A percentile compares a stretch with the other conserved stretches of the same genome.
phyloP scores from a whole-genome alignment of 2,888 invertebrate species.

The Chrysopilus asiliformis region DNA sequence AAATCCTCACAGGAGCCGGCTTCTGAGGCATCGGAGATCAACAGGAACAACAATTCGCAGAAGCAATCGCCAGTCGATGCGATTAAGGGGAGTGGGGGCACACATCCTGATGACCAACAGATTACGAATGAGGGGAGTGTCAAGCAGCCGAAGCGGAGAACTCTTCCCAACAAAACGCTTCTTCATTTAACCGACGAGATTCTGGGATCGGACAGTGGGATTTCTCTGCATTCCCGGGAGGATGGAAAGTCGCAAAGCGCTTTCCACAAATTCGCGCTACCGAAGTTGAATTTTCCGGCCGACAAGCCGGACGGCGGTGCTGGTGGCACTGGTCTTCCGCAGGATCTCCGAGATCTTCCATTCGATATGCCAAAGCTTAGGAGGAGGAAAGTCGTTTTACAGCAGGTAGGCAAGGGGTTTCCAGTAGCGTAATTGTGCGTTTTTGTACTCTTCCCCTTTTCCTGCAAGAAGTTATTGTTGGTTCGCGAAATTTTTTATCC shows the following conservation, averaged over 20 bases:
- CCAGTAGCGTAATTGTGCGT: too few relatives aligned
- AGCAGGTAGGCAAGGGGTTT: constrained; percentile 42
- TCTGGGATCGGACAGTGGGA: constrained; percentile 78
- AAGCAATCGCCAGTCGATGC: constrained; percentile 60
- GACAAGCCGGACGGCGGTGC: constrained; percentile 26
- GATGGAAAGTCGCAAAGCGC: constrained; percentile 54
- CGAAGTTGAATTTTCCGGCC: constrained; percentile 38
- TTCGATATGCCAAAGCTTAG: constrained; percentile 83
- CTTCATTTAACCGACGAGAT: constrained; percentile 47
- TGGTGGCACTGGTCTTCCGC: constrained; percentile 39
- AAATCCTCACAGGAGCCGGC: constrained; percentile 79
- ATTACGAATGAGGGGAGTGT: constrained; percentile 27
- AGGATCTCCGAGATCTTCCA: constrained; percentile 65
- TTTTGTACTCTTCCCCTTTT: too few relatives aligned
- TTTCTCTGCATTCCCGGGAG: constrained; percentile 71
- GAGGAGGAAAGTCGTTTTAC: constrained; percentile 49
- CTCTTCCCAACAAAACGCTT: constrained; percentile 62
- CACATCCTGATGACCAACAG: constrained; percentile 8
- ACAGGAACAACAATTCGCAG: constrained; percentile 63
- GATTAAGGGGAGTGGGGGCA: constrained; percentile 12
- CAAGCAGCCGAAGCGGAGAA: constrained; percentile 39
- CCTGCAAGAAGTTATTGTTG: too few relatives aligned
- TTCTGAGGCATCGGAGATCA: constrained; percentile 70
- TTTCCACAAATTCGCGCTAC: constrained; percentile 43
- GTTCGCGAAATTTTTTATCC: too few relatives aligned